These are phyloP conservation scores for Pseudolaguvia tuberculata DNA, from an alignment of 2,113 vertebrate species.

Conservation along the genomic window DNA sequence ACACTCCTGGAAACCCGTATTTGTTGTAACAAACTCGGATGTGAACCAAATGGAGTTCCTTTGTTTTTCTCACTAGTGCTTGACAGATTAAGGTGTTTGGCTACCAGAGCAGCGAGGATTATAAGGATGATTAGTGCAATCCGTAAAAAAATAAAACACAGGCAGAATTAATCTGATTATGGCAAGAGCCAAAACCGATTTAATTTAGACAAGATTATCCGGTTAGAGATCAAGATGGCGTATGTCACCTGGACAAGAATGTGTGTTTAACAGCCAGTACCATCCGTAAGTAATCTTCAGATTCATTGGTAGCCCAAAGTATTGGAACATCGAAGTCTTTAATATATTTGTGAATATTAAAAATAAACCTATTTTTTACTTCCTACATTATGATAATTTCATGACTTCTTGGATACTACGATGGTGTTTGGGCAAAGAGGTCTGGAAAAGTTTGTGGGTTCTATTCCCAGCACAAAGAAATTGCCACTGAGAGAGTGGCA, in stretches of 20 bases:
- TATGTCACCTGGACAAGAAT: conserved; percentile 43
- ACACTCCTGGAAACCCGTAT: neutral
- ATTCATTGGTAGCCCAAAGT: neutral
- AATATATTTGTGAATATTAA: too few relatives aligned
- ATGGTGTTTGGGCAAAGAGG: too few relatives aligned
- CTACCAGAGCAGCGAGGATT: conserved; percentile 53
- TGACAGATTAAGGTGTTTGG: conserved; percentile 45
- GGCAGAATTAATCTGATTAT: conserved; percentile 51
- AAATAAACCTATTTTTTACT: too few relatives aligned
- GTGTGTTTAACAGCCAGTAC: conserved; percentile 16
- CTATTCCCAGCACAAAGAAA: too few relatives aligned
- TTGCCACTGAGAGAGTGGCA: too few relatives aligned
- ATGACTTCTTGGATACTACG: too few relatives aligned
- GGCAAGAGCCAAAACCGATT: conserved; percentile 52
- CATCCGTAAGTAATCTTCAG: neutral
- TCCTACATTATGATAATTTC: too few relatives aligned
- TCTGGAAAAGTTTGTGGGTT: too few relatives aligned
- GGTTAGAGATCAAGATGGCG: conserved; percentile 42
- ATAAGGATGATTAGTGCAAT: conserved; percentile 49
- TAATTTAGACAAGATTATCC: conserved; percentile 55
- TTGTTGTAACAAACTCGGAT: neutral
- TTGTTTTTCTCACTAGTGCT: conserved; percentile 34
- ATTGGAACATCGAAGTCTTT: too few relatives aligned
- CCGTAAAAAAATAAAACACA: conserved; percentile 49
- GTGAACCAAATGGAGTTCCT: too few relatives aligned